Base-by-base conservation (phyloP, 2,888 invertebrate species). In the Tipula unca region DNA sequence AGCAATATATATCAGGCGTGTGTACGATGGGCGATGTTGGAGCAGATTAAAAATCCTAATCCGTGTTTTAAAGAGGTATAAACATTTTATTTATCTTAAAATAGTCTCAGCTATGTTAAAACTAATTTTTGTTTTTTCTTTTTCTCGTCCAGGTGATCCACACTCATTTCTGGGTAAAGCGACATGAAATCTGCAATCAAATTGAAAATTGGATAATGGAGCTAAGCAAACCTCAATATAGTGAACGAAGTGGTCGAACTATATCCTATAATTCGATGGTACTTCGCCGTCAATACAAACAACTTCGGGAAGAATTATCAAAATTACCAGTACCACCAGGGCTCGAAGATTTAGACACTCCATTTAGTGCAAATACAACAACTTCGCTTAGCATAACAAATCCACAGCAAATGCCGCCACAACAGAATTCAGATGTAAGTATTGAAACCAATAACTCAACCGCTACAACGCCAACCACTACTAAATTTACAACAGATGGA, bases 1-100 rank as follows among this genome's bases (percentile, higher is more conserved):
- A 96, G 97, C 88, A 98, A 98, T 91, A 97, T 98, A 89, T 95
- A 96, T 91, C 97, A 98, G 91, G 98, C 98, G 10, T 97, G 97
- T 87, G 97, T 97, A 87, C 95, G 97, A 89, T 98, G 98, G 98
- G 98, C 97, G 87, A 98, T 98, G 97, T 92, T 98, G 87, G 98
- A 98, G 91, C 97, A 97, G 90, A 94, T 98, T 87, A 92, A 95
- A 86, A 96, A 96, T 91, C 97, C 98, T 4, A 96, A 96, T 89
- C 95, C 96, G 69, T 97, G 97, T 91, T 98, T 98, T 90, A 96
- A 95, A 91, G 96, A 97, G 92, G 96, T 96, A 89, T 89, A 89
- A 87, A 82, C n/a, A 88, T 4, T 32, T 8, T n/a, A 42, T n/a
- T 42, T 69, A 14, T 14, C 0, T 36, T n/a, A 69, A 69, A 25